Evolutionary conservation across 2,113 vertebrate genomes (phyloP).

Genomic region (Bos taurus): DNA sequence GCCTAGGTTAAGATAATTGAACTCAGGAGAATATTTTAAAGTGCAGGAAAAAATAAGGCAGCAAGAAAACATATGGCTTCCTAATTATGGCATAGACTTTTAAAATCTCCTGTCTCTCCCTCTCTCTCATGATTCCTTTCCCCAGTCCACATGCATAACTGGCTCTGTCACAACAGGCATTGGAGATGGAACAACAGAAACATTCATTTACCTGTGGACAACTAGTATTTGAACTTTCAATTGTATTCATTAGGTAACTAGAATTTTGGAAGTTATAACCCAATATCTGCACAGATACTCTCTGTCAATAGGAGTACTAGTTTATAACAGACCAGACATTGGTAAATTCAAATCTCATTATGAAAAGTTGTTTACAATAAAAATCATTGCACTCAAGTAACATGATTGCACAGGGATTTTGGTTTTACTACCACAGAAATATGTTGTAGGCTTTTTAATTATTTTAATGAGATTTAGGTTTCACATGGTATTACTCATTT

Average conservation of each 20-base stretch:
- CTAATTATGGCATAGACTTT: constrained; percentile 50
- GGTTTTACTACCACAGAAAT: background rate
- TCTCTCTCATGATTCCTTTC: background rate
- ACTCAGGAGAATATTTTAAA: constrained; percentile 64
- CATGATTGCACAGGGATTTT: background rate
- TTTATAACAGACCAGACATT: background rate
- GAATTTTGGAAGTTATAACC: background rate
- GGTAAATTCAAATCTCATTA: background rate
- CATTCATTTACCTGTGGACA: background rate
- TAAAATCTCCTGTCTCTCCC: background rate
- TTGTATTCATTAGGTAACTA: background rate
- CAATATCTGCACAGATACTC: background rate
- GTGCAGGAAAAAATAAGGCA: constrained; percentile 44
- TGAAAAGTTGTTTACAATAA: background rate
- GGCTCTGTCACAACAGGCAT: background rate
- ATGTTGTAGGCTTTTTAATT: background rate
- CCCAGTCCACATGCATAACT: background rate
- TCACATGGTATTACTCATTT: background rate
- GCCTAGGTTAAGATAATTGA: constrained; percentile 62
- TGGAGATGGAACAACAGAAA: background rate
- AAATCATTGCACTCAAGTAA: background rate
- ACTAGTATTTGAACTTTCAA: background rate
- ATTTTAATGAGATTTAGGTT: background rate
- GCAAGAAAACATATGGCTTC: constrained; percentile 49
- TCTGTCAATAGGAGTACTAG: background rate